Evolutionary conservation across 2,888 invertebrate species (phyloP), one percentile per base, ranked within the genome.

Genomic region (Synanthedon tipuliformis): DNA sequence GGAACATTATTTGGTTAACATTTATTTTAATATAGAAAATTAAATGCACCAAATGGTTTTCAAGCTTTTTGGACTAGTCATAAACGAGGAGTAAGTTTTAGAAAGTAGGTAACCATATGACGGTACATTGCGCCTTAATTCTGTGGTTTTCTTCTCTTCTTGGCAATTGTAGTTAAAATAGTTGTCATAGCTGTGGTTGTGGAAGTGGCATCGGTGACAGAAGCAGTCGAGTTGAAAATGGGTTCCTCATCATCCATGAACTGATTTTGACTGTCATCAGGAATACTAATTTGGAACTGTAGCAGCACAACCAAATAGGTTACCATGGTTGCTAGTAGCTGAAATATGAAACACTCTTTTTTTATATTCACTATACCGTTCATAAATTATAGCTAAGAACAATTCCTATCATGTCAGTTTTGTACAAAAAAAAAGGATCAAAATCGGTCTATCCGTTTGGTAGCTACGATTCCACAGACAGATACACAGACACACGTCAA

Each of bases 281-380:
- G 93, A 63, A 93, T 92, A 67, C 93, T 93, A 56, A 93, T 93
- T 81, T 93, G 93, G 78, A 93, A 93, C 70, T 93, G 93, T 48
- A 93, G 80, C 54, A 93, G 70, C 34, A 93, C 93, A 15, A 93
- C 93, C 58, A 93, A 74, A 73, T 93, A 93, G 0, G 93, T 93
- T 40, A 93, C 93, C 93, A 93, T 93, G 23, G 93, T 93, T 7
- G 93, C 92, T 57, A 93, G 73, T 10, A 93, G 77, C 90, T 92
- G 78, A 52, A 80, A 85, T 59, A 56, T 34, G 34, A 34, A 34
- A 23, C 5, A 4, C 4, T 23, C 4, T 23, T 23, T 23, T 23
- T 23, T 23, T 23, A 4, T 4, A 23, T 23, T 23, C 23, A 23
- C 23, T 23, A 3, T 3, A 4, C 23, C 4, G 23, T 23, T 23